Evolutionary conservation across 2,113 vertebrate genomes (phyloP).

Genomic region (Phocoena phocoena): DNA sequence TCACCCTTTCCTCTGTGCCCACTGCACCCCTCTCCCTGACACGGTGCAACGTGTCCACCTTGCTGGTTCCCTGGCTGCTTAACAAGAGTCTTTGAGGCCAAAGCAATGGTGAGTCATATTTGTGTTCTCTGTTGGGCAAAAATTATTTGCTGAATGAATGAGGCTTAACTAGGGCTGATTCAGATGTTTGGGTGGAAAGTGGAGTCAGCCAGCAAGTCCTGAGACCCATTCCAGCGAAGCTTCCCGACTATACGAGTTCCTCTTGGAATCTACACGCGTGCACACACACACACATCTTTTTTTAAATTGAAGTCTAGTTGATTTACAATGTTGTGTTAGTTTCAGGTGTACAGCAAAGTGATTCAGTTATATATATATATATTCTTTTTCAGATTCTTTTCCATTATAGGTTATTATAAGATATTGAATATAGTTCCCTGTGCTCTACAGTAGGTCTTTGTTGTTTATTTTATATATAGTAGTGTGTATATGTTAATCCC

Average conservation of each 20-base stretch:
- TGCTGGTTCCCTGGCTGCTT: not conserved
- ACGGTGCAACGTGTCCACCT: fast-evolving
- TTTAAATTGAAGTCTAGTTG: not conserved
- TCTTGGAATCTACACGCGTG: no score
- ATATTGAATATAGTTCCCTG: no score
- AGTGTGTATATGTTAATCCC: no score
- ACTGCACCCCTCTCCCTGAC: not conserved
- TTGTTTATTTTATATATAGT: no score
- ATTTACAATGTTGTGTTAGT: not conserved
- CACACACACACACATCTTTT: not conserved
- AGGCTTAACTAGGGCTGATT: not conserved
- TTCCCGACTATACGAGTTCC: not conserved
- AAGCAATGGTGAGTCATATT: not conserved
- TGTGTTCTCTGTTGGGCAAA: not conserved
- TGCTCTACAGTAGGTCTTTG: no score
- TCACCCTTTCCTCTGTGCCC: not conserved
- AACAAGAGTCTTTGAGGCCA: not conserved
- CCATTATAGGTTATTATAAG: not conserved
- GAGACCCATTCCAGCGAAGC: not conserved
- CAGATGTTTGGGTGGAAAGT: not conserved
- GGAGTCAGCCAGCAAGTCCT: not conserved
- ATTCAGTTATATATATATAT: not conserved
- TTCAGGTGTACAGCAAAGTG: not conserved
- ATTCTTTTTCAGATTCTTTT: not conserved
- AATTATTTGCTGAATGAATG: slow-evolving; percentile 4